These are phyloP conservation scores for Spondyliosoma cantharus DNA, from an alignment of 2,797 vertebrate species.

Conservation along the genomic window DNA sequence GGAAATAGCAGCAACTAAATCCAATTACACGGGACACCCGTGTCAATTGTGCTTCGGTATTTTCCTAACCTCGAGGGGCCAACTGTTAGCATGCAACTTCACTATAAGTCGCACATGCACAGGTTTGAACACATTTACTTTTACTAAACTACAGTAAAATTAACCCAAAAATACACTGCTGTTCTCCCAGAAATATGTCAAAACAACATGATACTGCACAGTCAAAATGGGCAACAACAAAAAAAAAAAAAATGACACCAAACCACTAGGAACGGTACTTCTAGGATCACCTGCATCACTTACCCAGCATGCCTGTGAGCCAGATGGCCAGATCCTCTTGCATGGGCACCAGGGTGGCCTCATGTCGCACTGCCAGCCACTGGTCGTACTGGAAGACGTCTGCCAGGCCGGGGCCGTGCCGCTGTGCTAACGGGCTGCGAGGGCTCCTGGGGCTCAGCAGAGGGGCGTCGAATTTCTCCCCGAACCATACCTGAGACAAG, in stretches of 20 bases:
- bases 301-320: conserved; percentile 93
- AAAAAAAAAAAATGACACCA: not conserved
- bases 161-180: no score
- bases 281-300: conserved; percentile 30
- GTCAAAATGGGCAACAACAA: not conserved
- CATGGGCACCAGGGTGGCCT: conserved; percentile 95
- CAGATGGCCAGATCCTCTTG: conserved; percentile 97
- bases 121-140: not conserved
- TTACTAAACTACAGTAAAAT: not conserved
- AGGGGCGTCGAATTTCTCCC: conserved; percentile 88
- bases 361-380: conserved; percentile 94
- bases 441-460: conserved; percentile 85
- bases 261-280: not conserved
- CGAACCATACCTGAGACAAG: conserved; percentile 89
- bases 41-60: conserved; percentile 49
- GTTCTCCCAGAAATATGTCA: not conserved
- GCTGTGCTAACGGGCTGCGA: conserved; percentile 86
- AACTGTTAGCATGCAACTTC: conserved; percentile 17
- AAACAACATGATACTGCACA: not conserved
- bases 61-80: conserved; percentile 48
- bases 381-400: conserved; percentile 96
- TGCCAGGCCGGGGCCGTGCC: conserved; percentile 92
- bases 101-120: conserved; percentile 13
- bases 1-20: conserved; percentile 59
- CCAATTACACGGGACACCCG: conserved; percentile 56